Evolutionary conservation across 2,888 invertebrate genomes (phyloP), one percentile per base, ranked within the genome.

Genomic region (Sturmia bella): DNA sequence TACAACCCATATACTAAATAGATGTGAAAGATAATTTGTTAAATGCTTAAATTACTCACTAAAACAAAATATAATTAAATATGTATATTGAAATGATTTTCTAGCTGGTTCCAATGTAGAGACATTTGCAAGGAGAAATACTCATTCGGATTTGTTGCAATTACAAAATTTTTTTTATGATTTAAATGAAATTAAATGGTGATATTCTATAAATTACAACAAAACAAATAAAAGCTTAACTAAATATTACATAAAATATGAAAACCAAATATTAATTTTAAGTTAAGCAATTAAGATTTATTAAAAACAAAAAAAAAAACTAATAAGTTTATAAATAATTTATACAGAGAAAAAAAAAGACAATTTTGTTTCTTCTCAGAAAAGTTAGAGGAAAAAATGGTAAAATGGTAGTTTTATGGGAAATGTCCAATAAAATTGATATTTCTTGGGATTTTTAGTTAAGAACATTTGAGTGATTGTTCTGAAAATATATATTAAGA

Each of bases 111-210:
- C 57, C 27, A 63, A 72, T 77, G 73, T 69, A 77, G 32, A 32
- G 56, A 45, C 17, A 64, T 70, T 59, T 61, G 79, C 74, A 61
- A 50, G 41, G 48, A 63, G 11, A 64, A 32, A 7, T 7, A 32
- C 32, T 27, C 6, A 27, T 27, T 32, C 32, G 32, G 57, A 39
- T 56, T 66, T 52, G 61, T 64, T 43, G 61, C 68, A 70, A 59
- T 54, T 52, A 76, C 50, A 72, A 68, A 50, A 80, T 57, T 57
- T 19, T 45, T 54, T 12, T 27, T 54, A 70, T 63, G 59, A 75
- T 70, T 75, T 64, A 75, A 82, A 74, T 82, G 82, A 82, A 82
- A 82, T 82, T 82, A 56, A 82, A 78, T 82, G 82, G 82, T 82
- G 82, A 82, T 82, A 82, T 82, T 78, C 82, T 61, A 75, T 61